These are phyloP conservation scores for Poecilia latipinna DNA, from an alignment of 2,113 vertebrate species.

Conservation along the genomic window DNA sequence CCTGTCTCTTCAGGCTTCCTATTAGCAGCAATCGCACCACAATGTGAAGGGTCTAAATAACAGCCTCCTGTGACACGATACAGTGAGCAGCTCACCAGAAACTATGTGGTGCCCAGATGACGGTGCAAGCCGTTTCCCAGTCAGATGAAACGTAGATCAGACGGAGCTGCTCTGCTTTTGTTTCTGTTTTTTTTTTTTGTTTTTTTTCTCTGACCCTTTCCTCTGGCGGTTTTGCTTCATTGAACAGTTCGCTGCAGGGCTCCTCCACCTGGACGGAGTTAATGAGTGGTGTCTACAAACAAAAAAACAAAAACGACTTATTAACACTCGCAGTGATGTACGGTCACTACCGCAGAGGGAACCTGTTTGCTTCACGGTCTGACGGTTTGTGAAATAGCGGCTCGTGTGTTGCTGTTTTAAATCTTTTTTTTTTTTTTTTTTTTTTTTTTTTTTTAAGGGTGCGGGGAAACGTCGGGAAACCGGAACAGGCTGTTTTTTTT, in stretches of 20 bases:
- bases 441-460: too few species aligned
- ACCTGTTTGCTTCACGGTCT: neutral
- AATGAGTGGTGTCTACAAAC: constrained; percentile 13
- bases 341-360: neutral
- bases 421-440: neutral
- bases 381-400: neutral
- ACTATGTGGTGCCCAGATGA: neutral
- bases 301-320: neutral
- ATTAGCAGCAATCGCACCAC: neutral
- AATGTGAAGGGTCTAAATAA: neutral
- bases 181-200: too few species aligned
- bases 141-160: neutral
- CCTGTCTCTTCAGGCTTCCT: neutral
- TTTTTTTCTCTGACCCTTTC: constrained; percentile 10
- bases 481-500: too few species aligned
- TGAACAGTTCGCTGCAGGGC: constrained; percentile 23
- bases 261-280: constrained; percentile 17
- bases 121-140: neutral
- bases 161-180: rapidly evolving
- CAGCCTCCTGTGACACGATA: neutral
- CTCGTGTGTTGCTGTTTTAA: neutral
- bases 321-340: constrained; percentile 35
- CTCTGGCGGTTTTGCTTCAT: neutral
- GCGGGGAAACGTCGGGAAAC: too few species aligned
- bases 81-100: neutral